Evolutionary conservation across 2,888 invertebrate species (phyloP), one percentile per base, ranked within the genome.

Genomic region (Trissolcus japonicus): DNA sequence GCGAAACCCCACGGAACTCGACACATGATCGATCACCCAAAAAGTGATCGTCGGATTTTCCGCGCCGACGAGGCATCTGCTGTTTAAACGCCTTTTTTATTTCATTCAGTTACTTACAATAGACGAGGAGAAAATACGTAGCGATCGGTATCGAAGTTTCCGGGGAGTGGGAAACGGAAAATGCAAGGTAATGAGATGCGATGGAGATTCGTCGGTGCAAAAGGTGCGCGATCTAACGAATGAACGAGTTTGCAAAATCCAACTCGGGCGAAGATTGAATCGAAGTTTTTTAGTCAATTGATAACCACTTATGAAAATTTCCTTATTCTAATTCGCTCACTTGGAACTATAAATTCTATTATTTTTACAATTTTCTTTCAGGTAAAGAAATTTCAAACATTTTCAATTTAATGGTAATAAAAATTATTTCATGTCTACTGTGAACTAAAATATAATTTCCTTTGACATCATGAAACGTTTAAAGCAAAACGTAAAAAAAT

Each of bases 151-250:
- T 66, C 66, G 50, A 65, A 65, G 72, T 73, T 65, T 54, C 16
- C 11, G 41, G 60, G 41, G 59, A 16, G 16, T 29, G 53, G 51
- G 59, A 16, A 63, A 63, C 62, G 63, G 48, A 68, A 75, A 75
- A 75, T 62, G 66, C 67, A 63, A 57, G 63, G 62, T 75, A 75
- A 75, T 75, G 74, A 75, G 68, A 75, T 66, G 66, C 60, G 73
- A 73, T 66, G 55, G 73, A 46, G 66, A 66, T 75, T 76, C 65
- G 61, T 71, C 67, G 76, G 66, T 76, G 76, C 71, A 62, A 67
- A 76, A 72, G 67, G 59, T 76, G 69, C 71, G 67, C 62, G 67
- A 67, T 56, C 46, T 71, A 76, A 67, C 71, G 67, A 72, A 72
- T 76, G 57, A 67, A 71, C 53, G 66, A 76, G 59, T 71, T 67